Conservation (phyloP, 2,888 invertebrate species). For the Chloromyia formosa region DNA sequence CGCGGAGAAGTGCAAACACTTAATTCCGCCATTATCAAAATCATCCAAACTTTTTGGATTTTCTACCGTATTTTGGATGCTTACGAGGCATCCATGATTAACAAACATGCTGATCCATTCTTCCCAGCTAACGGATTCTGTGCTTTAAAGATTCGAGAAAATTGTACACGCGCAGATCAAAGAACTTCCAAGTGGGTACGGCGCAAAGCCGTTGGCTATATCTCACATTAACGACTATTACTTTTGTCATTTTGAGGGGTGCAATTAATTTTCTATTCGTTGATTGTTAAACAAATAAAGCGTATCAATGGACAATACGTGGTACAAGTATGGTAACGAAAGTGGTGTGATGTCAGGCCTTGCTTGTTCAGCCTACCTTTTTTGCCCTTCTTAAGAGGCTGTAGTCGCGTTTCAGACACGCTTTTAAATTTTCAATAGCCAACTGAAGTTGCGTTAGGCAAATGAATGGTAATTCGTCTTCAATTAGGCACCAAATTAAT, state of each 20-base stretch:
- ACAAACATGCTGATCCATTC: conserved; percentile 3
- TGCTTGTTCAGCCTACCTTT: no score
- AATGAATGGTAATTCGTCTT: neutral
- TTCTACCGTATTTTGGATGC: neutral
- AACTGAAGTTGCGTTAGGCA: neutral
- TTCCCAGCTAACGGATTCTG: neutral
- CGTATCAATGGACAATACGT: neutral
- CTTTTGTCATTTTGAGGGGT: conserved; percentile 1
- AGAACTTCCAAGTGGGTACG: neutral
- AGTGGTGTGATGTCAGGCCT: no score
- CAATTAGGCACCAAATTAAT: neutral
- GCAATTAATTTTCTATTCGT: conserved; percentile 7
- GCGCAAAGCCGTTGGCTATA: neutral
- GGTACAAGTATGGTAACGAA: no score
- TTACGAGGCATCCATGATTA: neutral
- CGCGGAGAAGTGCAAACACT: neutral
- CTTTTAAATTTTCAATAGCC: neutral
- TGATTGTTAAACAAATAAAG: neutral
- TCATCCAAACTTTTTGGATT: neutral
- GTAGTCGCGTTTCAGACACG: neutral
- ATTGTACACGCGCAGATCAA: neutral
- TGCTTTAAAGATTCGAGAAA: neutral
- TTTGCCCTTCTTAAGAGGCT: no score
- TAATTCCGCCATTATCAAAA: neutral
- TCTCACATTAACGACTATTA: conserved; percentile 1